Evolutionary conservation across 1,140 invertebrate genomes (phyloP).

Genomic region (Lordiphosa collinella): DNA sequence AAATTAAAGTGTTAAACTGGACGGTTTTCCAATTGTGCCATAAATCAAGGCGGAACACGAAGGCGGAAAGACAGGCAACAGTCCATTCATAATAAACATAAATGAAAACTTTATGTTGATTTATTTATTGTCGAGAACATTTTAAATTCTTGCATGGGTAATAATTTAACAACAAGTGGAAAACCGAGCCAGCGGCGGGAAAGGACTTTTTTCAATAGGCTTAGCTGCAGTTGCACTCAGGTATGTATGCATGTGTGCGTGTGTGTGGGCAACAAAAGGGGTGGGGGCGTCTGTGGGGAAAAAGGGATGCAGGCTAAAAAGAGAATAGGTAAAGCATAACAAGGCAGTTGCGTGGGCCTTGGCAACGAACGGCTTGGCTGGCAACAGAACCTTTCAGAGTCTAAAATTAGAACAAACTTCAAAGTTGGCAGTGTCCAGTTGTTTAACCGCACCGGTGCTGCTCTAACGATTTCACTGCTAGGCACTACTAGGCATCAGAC

Average conservation of each 20-base stretch:
- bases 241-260: constrained; percentile 25
- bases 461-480: too few relatives aligned
- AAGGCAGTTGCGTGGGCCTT: constrained; percentile 5
- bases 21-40: not conserved
- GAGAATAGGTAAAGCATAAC: too few relatives aligned
- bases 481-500: too few relatives aligned
- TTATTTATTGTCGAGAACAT: constrained; percentile 1
- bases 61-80: not conserved
- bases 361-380: constrained; percentile 19
- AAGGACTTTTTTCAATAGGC: constrained; percentile 35
- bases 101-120: constrained; percentile 6
- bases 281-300: not conserved
- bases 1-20: not conserved
- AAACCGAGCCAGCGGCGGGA: constrained; percentile 41
- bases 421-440: too few relatives aligned
- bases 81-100: not conserved
- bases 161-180: constrained; percentile 34
- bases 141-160: constrained; percentile 48
- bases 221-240: constrained; percentile 44
- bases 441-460: too few relatives aligned
- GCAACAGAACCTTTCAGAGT: not conserved
- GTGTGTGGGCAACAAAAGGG: not conserved
- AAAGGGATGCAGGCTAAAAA: not conserved
- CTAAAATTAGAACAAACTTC: not conserved
- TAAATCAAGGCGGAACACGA: not conserved